A percentile compares a stretch with the other conserved stretches of the same genome.
Evolutionary conservation across 2,113 vertebrate species (phyloP).

Genomic region (Stomatorhinus ivindoensis): DNA sequence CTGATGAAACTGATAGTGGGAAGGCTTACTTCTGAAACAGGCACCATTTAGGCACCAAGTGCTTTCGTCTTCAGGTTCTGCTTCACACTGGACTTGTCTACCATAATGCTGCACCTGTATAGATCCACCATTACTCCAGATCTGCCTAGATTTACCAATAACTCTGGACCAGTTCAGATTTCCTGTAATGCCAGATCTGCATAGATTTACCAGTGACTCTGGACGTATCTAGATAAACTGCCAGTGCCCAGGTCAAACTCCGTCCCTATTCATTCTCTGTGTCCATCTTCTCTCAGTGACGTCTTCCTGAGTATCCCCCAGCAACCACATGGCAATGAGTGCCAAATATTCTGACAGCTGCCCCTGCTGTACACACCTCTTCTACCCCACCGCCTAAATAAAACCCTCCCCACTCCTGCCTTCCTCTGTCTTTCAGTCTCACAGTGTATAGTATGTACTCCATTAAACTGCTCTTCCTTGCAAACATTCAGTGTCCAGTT

Average conservation of each 20-base stretch:
- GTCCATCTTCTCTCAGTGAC: slow-evolving; percentile 57
- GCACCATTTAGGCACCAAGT: not conserved
- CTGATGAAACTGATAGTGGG: not conserved
- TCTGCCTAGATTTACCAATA: not conserved
- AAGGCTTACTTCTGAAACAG: not conserved
- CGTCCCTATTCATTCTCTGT: slow-evolving; percentile 50
- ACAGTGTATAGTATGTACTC: not conserved
- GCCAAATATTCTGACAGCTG: slow-evolving; percentile 58
- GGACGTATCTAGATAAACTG: not conserved
- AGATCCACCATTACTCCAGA: not conserved
- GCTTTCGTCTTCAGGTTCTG: not conserved
- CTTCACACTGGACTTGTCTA: not conserved
- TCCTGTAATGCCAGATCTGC: not conserved
- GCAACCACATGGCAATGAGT: slow-evolving; percentile 63
- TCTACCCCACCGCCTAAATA: slow-evolving; percentile 59
- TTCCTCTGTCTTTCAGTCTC: slow-evolving; percentile 37
- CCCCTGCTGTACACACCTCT: slow-evolving; percentile 57
- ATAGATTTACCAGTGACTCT: not conserved
- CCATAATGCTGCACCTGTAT: not conserved
- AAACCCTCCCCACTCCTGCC: slow-evolving; percentile 43
- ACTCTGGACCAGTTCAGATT: not conserved
- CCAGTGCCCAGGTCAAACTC: not conserved
- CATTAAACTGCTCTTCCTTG: not conserved
- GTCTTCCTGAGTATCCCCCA: slow-evolving; percentile 60
- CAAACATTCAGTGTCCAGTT: not conserved